Conservation (phyloP, 1,140 invertebrate genomes). For the Protaetia brevitarsis region DNA sequence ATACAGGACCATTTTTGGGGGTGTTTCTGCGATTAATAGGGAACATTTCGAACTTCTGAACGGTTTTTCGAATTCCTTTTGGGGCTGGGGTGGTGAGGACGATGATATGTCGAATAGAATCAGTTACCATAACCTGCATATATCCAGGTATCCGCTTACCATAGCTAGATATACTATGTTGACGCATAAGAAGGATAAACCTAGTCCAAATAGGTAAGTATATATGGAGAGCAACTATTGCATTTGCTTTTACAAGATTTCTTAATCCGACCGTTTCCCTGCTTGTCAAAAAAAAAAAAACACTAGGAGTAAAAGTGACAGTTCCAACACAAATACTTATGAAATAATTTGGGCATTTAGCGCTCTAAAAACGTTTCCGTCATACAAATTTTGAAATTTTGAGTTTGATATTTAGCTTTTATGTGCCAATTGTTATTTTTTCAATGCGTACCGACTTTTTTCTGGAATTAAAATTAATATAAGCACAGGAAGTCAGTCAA, state of each 20-base stretch:
- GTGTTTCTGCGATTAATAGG: slow-evolving; percentile 79
- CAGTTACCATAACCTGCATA: slow-evolving; percentile 72
- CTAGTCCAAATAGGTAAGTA: slow-evolving; percentile 80
- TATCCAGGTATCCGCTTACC: slow-evolving; percentile 80
- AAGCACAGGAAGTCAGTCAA: too few relatives aligned
- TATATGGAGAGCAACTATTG: not conserved
- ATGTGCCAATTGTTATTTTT: too few relatives aligned
- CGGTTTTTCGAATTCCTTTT: slow-evolving; percentile 89
- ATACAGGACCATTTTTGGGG: slow-evolving; percentile 85
- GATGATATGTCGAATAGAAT: slow-evolving; percentile 89
- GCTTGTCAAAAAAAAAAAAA: too few relatives aligned
- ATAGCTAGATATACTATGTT: slow-evolving; percentile 91
- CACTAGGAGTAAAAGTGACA: not conserved
- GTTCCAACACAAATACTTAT: slow-evolving; percentile 1
- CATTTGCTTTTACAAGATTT: not conserved
- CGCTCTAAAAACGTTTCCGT: too few relatives aligned
- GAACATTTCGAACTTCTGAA: slow-evolving; percentile 81
- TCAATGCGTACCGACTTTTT: too few relatives aligned
- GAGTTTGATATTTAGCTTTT: too few relatives aligned
- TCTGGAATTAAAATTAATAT: too few relatives aligned
- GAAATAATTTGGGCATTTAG: too few relatives aligned
- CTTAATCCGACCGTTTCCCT: not conserved
- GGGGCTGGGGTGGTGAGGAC: slow-evolving; percentile 92
- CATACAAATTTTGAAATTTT: too few relatives aligned
- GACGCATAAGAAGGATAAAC: slow-evolving; percentile 80